Evolutionary conservation across 2,888 invertebrate species (phyloP), one percentile per base, ranked within the genome.

Genomic region (Ophion slaviceki): DNA sequence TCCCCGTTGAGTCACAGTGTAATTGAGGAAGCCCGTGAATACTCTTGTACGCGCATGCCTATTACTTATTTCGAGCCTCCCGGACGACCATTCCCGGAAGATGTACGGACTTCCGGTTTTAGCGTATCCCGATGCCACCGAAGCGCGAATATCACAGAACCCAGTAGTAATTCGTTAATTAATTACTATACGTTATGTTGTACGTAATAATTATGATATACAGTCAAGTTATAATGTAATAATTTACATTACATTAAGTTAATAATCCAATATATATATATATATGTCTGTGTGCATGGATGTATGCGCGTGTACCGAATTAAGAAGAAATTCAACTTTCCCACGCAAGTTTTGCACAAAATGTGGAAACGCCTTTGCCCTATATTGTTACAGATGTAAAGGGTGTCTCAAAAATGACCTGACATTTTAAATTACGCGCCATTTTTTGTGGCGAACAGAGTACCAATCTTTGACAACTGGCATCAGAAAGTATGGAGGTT

Each of bases 301-400:
- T 24, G 24, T 24, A 24, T 24, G 24, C 24, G 1, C 24, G 24
- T 24, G 24, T 24, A 24, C 24, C 24, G 24, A 24, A 24, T 24
- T 24, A 24, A 24, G 2, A 1, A 2, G 24, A 24, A 24, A 24
- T 24, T 24, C 24, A 24, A 24, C 24, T 1, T 24, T 24, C 14
- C 8, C 2, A 80, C 17, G 59, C 70, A 47, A 67, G 78, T 62
- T 68, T 80, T 64, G 66, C 68, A 70, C 68, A 83, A 86, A 86
- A 87, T 88, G 87, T 86, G 88, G 88, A 88, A 88, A 85, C 75
- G 74, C 24, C 24, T 36, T 77, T 59, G 79, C 64, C 70, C 86
- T 85, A 87, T 87, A 78, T 86, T 85, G 36, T 24, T 24, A 24
- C 24, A 24, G 24, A 24, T 24, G 1, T 24, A 24, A 24, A 24